Evolutionary conservation across 2,113 vertebrate genomes (phyloP), one percentile per base, ranked within the genome.

Genomic region (Apus apus): DNA sequence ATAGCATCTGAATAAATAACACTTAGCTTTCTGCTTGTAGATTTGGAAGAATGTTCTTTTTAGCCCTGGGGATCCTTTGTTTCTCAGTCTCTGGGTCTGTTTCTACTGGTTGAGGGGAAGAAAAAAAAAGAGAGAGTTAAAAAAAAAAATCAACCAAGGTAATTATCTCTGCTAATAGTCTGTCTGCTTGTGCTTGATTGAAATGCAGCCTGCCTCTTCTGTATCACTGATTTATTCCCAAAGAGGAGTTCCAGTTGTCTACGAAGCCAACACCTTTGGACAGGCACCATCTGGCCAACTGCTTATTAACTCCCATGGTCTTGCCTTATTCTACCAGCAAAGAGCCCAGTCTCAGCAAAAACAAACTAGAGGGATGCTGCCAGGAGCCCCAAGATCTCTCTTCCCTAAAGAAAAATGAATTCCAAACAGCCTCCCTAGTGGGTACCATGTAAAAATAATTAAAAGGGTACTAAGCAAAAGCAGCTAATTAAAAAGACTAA

Each of bases 241-340:
- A 90, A 89, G 96, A 97, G 95, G 89, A 95, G 96, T 97, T 97
- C 90, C 95, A 84, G 88, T 96, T 97, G 94, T 95, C 96, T 95
- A 74, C 90, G 91, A 97, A 97, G 97, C 94, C 95, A 97, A 80
- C 96, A 97, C 97, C 97, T 98, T 96, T 96, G 96, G 97, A 98
- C 96, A 96, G 93, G 90, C 84, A 85, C 98, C 98, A 97, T 97
- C 97, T 97, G 97, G 96, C 83, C 92, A 90, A 48, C 91, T 91
- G 46, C 80, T 96, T 97, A 93, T 97, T 97, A 97, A 87, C 82
- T 97, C 95, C 96, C 92, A 25, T 61, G 60, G 82, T 73, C 85
- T 57, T 71, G 73, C 91, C 88, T 19, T 19, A 75, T 73, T 61
- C 75, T 74, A 11, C 45, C 27, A 19, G 72, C 57, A 81, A 65